These are phyloP conservation scores for Apodemia hepburni DNA, from an alignment of 2,888 invertebrate genomes.

Conservation along the genomic window DNA sequence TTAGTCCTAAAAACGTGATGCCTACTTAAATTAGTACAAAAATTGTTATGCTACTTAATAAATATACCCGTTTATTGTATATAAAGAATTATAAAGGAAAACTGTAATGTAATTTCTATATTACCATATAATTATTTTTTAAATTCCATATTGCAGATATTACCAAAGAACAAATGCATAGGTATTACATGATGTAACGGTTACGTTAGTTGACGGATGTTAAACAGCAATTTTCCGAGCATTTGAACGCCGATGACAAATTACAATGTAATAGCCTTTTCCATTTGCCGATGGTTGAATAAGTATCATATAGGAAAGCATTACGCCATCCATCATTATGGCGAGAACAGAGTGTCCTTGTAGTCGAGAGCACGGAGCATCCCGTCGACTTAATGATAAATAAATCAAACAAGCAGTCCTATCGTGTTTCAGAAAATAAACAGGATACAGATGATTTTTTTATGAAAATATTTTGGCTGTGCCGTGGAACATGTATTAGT, in stretches of 20 bases:
- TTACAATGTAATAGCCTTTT: constrained; percentile 19
- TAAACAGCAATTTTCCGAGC: constrained; percentile 42
- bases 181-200: constrained; percentile 20
- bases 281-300: constrained; percentile 20
- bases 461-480: not conserved
- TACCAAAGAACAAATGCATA: not conserved
- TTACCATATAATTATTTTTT: too few relatives aligned
- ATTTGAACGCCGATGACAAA: constrained; percentile 34
- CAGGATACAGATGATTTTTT: constrained; percentile 15
- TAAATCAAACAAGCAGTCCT: constrained; percentile 52
- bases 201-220: constrained; percentile 20
- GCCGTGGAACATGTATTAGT: not conserved
- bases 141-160: not conserved
- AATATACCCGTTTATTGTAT: too few relatives aligned
- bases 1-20: too few relatives aligned
- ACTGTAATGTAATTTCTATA: too few relatives aligned
- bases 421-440: constrained; percentile 44
- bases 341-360: constrained; percentile 57
- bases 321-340: constrained; percentile 37
- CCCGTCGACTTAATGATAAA: constrained; percentile 34
- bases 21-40: too few relatives aligned
- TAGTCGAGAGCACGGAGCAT: constrained; percentile 31
- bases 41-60: too few relatives aligned
- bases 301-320: constrained; percentile 26
- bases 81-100: too few relatives aligned